These are phyloP conservation scores for Dione vanillae DNA, from an alignment of 2,888 invertebrate genomes.

Conservation along the genomic window DNA sequence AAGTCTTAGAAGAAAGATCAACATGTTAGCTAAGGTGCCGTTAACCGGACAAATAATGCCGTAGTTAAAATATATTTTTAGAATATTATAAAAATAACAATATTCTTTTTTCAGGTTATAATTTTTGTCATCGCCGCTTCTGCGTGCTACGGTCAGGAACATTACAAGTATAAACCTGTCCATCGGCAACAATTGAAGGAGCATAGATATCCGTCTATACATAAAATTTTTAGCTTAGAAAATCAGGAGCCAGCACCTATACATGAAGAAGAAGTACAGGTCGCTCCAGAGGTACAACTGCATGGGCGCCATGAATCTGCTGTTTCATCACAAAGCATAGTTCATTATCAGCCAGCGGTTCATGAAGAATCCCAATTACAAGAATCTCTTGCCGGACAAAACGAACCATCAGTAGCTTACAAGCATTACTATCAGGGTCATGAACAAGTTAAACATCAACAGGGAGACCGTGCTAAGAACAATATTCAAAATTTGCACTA, in stretches of 20 bases:
- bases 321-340: conserved; percentile 63
- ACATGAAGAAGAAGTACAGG: conserved; percentile 57
- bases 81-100: background rate
- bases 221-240: conserved; percentile 46
- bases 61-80: background rate
- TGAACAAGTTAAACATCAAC: conserved; percentile 46
- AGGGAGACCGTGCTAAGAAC: conserved; percentile 35
- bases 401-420: conserved; percentile 54
- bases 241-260: conserved; percentile 62
- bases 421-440: conserved; percentile 51
- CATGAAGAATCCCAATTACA: conserved; percentile 63
- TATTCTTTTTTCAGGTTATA: conserved; percentile 62
- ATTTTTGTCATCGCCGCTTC: conserved; percentile 59
- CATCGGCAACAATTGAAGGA: conserved; percentile 62
- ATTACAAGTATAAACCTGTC: conserved; percentile 60
- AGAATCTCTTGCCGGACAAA: conserved; percentile 59
- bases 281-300: conserved; percentile 5
- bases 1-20: conserved; percentile 78
- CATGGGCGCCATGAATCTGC: conserved; percentile 53
- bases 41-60: conserved; percentile 36
- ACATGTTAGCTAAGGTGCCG: conserved; percentile 78
- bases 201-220: conserved; percentile 60
- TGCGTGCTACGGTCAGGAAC: conserved; percentile 61
- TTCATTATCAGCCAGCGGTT: conserved; percentile 58
- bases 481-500: conserved; percentile 50